A percentile compares a stretch with the other conserved stretches of the same genome.
phyloP scores from a whole-genome alignment of 2,888 invertebrate species.

The Aleiodes alternator region DNA sequence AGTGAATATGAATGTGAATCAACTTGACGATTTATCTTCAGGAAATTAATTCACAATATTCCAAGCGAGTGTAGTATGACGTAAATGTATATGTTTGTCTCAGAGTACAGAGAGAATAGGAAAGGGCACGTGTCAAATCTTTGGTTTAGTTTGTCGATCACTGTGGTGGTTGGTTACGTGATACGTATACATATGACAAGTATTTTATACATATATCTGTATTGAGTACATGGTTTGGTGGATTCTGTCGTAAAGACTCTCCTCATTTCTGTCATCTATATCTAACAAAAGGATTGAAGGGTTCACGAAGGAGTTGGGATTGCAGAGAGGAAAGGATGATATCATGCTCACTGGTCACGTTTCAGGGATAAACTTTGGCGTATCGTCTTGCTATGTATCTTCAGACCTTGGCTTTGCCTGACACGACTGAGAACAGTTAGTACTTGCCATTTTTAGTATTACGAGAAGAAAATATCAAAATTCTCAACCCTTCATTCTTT shows the following conservation, averaged over 20 bases:
- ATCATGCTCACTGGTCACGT: conserved; percentile 67
- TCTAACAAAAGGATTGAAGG: not conserved
- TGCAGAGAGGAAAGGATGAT: conserved; percentile 15
- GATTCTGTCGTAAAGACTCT: conserved; percentile 29
- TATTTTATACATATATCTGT: conserved; percentile 36
- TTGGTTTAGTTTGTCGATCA: conserved; percentile 33
- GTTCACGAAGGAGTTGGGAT: conserved; percentile 5
- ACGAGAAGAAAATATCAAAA: conserved; percentile 7
- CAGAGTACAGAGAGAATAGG: not conserved
- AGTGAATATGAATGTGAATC: not conserved
- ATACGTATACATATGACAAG: conserved; percentile 41
- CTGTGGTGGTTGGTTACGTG: conserved; percentile 41
- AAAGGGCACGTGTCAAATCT: conserved; percentile 57
- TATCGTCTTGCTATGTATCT: conserved; percentile 54
- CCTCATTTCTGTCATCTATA: conserved; percentile 42
- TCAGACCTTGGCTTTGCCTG: conserved; percentile 42
- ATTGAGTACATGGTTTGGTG: conserved; percentile 28
- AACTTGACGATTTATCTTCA: not conserved
- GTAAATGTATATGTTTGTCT: conserved; percentile 14
- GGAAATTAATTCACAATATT: conserved; percentile 24
- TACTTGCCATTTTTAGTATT: conserved; percentile 33
- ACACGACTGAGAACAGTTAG: conserved; percentile 40
- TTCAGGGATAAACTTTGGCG: conserved; percentile 67
- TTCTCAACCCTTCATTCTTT: conserved; percentile 7
- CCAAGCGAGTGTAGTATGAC: not conserved